Conservation (phyloP, 2,888 invertebrate species). For the Leistus spinibarbis region DNA sequence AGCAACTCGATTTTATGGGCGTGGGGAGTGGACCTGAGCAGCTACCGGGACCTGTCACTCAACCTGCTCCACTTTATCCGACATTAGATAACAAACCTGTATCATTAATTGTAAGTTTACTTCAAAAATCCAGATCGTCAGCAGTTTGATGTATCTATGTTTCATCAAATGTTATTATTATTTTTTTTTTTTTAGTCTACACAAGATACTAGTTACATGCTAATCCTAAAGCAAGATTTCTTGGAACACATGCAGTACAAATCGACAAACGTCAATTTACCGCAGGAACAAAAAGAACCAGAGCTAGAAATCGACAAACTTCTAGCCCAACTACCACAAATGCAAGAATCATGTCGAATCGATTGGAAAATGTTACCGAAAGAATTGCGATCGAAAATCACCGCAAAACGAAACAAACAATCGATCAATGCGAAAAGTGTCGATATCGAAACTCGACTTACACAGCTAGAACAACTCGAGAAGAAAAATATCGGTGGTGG, state of each 20-base stretch:
- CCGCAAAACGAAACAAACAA: conserved; percentile 52
- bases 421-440: conserved; percentile 53
- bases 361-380: conserved; percentile 69
- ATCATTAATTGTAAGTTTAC: conserved; percentile 49
- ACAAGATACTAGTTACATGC: conserved; percentile 68
- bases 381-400: conserved; percentile 64
- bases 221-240: conserved; percentile 75
- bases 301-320: conserved; percentile 66
- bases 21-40: conserved; percentile 60
- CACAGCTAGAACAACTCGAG: conserved; percentile 69
- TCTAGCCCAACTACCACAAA: conserved; percentile 58
- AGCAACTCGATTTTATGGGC: conserved; percentile 65
- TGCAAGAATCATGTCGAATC: conserved; percentile 58
- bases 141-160: neutral
- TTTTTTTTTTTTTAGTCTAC: conserved; percentile 48
- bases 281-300: conserved; percentile 59
- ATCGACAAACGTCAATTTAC: conserved; percentile 63
- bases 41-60: conserved; percentile 52
- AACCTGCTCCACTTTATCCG: conserved; percentile 55
- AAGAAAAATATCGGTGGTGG: conserved; percentile 59
- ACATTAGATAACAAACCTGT: conserved; percentile 52
- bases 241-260: conserved; percentile 74
- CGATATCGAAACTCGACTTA: conserved; percentile 48
- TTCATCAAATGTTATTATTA: conserved; percentile 15
- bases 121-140: neutral